Conservation (phyloP, 2,113 vertebrate species). For the Sisor rabdophorus region DNA sequence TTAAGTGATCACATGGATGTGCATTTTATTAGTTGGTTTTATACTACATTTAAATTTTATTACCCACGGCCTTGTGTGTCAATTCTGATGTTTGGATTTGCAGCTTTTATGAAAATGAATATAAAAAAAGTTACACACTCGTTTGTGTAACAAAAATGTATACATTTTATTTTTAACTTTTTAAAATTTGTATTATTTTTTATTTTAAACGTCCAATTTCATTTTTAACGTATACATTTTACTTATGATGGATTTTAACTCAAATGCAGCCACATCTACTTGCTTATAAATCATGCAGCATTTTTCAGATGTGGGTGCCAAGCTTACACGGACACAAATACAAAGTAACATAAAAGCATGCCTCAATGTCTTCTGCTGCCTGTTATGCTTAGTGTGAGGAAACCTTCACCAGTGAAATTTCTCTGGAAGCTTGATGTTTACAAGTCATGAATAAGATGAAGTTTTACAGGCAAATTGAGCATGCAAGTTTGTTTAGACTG, state of each 20-base stretch:
- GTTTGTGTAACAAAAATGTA: too few species aligned
- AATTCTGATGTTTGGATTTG: not conserved
- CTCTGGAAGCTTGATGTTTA: conserved; percentile 13
- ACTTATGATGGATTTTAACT: not conserved
- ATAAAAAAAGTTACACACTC: too few species aligned
- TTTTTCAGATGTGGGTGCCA: conserved; percentile 26
- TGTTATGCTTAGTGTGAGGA: conserved; percentile 32
- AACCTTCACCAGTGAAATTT: conserved; percentile 29
- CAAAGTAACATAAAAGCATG: conserved; percentile 27
- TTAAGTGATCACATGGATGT: not conserved
- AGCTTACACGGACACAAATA: conserved; percentile 13
- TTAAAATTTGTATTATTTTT: too few species aligned
- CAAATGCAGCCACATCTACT: conserved; percentile 45
- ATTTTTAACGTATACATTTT: too few species aligned
- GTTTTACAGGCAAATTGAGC: conserved; percentile 23
- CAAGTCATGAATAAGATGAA: conserved; percentile 37
- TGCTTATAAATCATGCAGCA: conserved; percentile 42
- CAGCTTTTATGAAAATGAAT: not conserved
- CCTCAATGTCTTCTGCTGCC: conserved; percentile 9
- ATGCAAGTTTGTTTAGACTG: not conserved
- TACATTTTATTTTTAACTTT: too few species aligned
- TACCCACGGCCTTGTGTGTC: not conserved
- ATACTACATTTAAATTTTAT: not conserved
- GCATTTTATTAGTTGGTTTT: conserved; percentile 10
- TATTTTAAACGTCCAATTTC: too few species aligned